Conservation (phyloP, 2,797 vertebrate genomes). For the Manis crassicaudata region DNA sequence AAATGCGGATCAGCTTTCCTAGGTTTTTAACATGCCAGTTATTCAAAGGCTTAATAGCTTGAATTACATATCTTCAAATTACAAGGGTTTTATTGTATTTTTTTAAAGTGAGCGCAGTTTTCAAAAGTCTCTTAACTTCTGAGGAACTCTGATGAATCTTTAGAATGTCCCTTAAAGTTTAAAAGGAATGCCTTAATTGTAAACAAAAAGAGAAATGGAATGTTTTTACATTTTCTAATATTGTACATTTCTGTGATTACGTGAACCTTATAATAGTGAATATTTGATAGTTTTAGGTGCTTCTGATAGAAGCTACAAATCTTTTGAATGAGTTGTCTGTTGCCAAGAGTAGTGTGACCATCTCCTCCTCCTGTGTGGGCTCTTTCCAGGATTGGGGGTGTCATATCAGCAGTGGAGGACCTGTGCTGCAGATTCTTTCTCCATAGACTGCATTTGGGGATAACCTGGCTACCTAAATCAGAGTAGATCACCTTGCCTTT, state of each 20-base stretch:
- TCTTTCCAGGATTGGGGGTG: background rate
- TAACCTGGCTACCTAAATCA: background rate
- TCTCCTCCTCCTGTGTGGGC: background rate
- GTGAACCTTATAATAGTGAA: background rate
- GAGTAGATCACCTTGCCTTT: background rate
- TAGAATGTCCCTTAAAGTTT: background rate
- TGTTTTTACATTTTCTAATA: slow-evolving; percentile 20
- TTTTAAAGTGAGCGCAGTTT: slow-evolving; percentile 11
- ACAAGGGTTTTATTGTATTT: background rate
- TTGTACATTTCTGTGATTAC: background rate
- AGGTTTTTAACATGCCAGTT: slow-evolving; percentile 24
- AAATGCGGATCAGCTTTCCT: background rate
- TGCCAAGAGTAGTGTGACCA: background rate
- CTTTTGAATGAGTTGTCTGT: background rate
- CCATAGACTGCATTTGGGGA: background rate
- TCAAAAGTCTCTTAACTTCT: slow-evolving; percentile 21
- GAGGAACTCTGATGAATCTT: background rate
- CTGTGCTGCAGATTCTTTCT: background rate
- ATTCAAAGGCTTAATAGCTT: background rate
- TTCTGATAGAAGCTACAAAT: background rate
- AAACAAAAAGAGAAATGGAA: slow-evolving; percentile 12
- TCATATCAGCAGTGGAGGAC: background rate
- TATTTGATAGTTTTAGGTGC: background rate
- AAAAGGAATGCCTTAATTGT: slow-evolving; percentile 16
- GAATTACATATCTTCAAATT: slow-evolving; percentile 47